Evolutionary conservation across 2,113 vertebrate genomes (phyloP).

Genomic region (Hystrix cristata): DNA sequence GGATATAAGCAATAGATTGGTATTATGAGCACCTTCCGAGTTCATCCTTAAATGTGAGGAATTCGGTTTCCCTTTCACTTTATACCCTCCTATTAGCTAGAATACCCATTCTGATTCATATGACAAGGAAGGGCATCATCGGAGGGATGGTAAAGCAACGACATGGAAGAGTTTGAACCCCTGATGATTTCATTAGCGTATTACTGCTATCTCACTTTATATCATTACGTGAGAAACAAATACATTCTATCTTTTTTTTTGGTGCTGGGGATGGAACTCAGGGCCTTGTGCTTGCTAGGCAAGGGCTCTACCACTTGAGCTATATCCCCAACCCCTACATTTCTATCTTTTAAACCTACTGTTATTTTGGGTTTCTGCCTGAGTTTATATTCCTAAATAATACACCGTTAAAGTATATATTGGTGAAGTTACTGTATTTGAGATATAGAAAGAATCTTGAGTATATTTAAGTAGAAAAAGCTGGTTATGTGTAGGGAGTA

Average conservation of each 20-base stretch:
- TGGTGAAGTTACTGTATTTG: neutral
- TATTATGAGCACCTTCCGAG: neutral
- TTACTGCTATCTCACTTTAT: neutral
- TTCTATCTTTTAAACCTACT: neutral
- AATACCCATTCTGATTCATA: neutral
- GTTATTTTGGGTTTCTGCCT: neutral
- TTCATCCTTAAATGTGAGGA: neutral
- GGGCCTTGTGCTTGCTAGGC: too few relatives aligned
- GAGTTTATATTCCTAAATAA: neutral
- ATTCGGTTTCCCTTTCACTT: neutral
- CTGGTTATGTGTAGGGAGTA: neutral
- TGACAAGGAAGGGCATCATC: neutral
- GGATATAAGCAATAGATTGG: neutral
- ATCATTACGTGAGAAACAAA: neutral
- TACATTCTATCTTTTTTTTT: neutral
- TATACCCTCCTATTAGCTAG: neutral
- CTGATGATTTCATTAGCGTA: neutral
- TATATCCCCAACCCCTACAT: too few relatives aligned
- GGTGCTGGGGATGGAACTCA: too few relatives aligned
- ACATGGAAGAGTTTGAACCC: neutral
- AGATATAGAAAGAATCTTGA: neutral
- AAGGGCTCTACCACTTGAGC: too few relatives aligned
- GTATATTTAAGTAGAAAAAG: neutral
- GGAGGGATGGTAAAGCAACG: neutral
- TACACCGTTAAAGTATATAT: neutral